Base-by-base conservation (phyloP, 1,140 invertebrate genomes). In the Euura saliciscinereae region DNA sequence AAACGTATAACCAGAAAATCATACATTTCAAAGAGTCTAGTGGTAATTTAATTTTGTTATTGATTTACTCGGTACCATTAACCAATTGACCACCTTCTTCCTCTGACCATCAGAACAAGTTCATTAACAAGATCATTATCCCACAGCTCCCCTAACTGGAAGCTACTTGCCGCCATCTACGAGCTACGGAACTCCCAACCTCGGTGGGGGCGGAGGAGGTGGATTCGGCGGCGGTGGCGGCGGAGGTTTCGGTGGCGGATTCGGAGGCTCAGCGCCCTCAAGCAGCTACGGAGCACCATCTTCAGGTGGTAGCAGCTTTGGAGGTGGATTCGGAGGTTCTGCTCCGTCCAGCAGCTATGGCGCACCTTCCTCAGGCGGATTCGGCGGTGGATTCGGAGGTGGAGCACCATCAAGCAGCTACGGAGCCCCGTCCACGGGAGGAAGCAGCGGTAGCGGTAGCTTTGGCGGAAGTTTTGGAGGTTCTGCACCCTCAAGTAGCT, bases 81-180 rank as follows among this genome's bases (percentile, higher is more conserved):
- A 28, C 28, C 28, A 28, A 28, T 28, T 28, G 28, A 28, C 28
- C 28, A 28, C 28, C 28, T 28, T 28, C 28, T 28, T 28, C 28
- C 51, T 11, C 13, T 59, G 51, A 59, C 51, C 51, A n/a, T 59
- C 8, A 59, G 51, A n/a, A 59, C 6, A 59, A 3, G 6, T 59
- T 59, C 6, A 59, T 1, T 6, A 59, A 59, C 51, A 11, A n/a
- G 13, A 8, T 59, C 51, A 59, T 59, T 59, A 8, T 59, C 44
- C 76, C 74, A 4, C 69, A 85, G 83, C 85, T 6, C 82, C 82
- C 43, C 6, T 84, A 11, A 75, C 80, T 0, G 83, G 85, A 44
- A 84, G 73, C 68, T 88, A 88, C 66, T 77, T 87, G 44, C 86
- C 87, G 51, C 87, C 87, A 43, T 88, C 87, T 1, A 87, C 86